These are phyloP conservation scores for Australoheros facetus DNA, from an alignment of 2,797 vertebrate species.

Conservation along the genomic window DNA sequence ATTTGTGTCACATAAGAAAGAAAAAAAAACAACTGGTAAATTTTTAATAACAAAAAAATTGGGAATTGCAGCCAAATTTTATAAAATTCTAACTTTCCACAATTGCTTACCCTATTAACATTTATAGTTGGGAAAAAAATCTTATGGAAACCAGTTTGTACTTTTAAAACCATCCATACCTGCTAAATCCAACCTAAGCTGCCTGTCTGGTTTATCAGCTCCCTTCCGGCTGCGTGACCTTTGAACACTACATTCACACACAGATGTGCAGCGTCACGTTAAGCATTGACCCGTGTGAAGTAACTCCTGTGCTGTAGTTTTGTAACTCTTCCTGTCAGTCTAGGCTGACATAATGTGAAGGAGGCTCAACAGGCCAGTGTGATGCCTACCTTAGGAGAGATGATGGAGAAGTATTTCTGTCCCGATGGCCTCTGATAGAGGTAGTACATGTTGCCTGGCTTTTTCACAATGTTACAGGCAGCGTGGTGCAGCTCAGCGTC, in stretches of 20 bases:
- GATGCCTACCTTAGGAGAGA: slow-evolving; percentile 89
- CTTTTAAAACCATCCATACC: background rate
- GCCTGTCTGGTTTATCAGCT: slow-evolving; percentile 14
- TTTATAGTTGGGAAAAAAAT: background rate
- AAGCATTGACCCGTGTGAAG: background rate
- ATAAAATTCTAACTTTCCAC: background rate
- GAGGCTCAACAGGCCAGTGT: background rate
- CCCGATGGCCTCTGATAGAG: slow-evolving; percentile 89
- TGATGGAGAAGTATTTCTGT: slow-evolving; percentile 95
- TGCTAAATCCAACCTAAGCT: slow-evolving; percentile 7
- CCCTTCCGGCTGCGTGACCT: slow-evolving; percentile 17
- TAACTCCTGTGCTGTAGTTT: slow-evolving; percentile 6
- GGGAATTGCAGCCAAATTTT: background rate
- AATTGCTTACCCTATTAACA: background rate
- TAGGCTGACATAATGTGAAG: background rate
- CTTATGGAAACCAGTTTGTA: background rate
- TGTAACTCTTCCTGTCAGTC: background rate
- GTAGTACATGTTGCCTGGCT: slow-evolving; percentile 92
- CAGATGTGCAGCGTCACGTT: background rate
- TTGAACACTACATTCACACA: slow-evolving; percentile 12
- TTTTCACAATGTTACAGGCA: slow-evolving; percentile 96
- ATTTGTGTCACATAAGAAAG: background rate
- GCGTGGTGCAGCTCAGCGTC: slow-evolving; percentile 92
- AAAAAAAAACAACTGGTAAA: rapidly evolving
- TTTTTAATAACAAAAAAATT: background rate